Conservation (phyloP, 35 echinoderm and acorn worm genomes). For the Chiridota heheva region DNA sequence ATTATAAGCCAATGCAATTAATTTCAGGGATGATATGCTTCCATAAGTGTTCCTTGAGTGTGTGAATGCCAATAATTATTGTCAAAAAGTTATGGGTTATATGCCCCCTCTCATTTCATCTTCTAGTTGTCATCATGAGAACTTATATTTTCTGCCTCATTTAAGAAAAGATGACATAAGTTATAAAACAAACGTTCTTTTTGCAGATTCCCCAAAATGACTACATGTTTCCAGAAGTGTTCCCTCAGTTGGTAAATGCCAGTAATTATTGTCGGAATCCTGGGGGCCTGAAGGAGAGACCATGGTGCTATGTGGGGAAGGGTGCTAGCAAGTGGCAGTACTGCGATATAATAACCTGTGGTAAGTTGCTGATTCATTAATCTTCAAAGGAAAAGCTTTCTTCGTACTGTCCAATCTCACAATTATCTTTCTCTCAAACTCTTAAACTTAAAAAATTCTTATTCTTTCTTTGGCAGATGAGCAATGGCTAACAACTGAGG, state of each 20-base stretch:
- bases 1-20: too few relatives aligned
- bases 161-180: too few relatives aligned
- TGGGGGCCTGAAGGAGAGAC: conserved; percentile 23
- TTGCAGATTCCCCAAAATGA: background rate
- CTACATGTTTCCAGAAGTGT: background rate
- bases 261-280: conserved; percentile 70
- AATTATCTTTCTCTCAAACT: background rate
- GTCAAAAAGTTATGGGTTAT: too few relatives aligned
- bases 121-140: too few relatives aligned
- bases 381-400: background rate
- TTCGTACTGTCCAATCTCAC: background rate
- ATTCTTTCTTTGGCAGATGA: too few relatives aligned
- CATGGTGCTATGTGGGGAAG: conserved; percentile 57
- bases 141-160: too few relatives aligned
- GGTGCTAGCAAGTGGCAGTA: conserved; percentile 25
- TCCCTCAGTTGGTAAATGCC: conserved; percentile 47
- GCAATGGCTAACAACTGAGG: background rate
- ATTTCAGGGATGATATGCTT: too few relatives aligned
- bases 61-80: too few relatives aligned
- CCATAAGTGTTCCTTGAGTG: too few relatives aligned
- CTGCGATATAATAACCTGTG: conserved; percentile 51
- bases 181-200: too few relatives aligned
- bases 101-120: too few relatives aligned
- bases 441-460: background rate
- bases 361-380: conserved; percentile 29